Conservation (phyloP, 2,888 invertebrate genomes). For the Nomada fucata region DNA sequence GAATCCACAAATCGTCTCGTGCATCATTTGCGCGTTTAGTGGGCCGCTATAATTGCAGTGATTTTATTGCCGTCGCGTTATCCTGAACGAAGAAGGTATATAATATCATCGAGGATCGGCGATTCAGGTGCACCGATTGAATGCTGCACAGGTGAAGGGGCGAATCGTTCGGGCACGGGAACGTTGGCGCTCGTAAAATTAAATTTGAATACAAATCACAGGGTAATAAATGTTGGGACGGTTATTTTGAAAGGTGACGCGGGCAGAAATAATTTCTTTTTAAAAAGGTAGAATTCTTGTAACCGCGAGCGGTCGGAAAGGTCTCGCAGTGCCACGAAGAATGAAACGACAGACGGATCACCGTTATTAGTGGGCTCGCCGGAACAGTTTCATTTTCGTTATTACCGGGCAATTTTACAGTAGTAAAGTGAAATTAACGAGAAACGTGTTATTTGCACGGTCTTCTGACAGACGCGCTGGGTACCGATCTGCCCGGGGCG, state of each 20-base stretch:
- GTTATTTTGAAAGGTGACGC: neutral
- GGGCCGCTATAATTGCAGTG: no score
- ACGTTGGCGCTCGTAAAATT: no score
- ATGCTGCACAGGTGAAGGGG: no score
- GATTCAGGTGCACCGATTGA: no score
- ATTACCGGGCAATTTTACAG: conserved; percentile 82
- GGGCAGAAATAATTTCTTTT: conserved; percentile 2
- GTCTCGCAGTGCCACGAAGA: conserved; percentile 34
- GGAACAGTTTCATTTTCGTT: conserved; percentile 75
- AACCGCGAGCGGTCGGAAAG: conserved; percentile 45
- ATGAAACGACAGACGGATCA: conserved; percentile 69
- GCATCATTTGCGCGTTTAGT: no score
- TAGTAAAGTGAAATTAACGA: conserved; percentile 82
- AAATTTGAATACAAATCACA: no score
- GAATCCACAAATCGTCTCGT: no score
- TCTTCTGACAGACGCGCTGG: conserved; percentile 36
- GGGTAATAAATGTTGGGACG: no score
- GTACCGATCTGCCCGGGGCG: conserved; percentile 50
- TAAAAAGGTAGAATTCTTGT: conserved; percentile 36
- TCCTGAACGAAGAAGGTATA: no score
- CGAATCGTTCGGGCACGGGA: no score
- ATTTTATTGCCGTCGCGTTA: no score
- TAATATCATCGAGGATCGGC: no score
- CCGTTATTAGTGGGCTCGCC: conserved; percentile 72
- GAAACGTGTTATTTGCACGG: conserved; percentile 77